Conservation (phyloP, 2,797 vertebrate genomes). For the Glossophaga mutica region DNA sequence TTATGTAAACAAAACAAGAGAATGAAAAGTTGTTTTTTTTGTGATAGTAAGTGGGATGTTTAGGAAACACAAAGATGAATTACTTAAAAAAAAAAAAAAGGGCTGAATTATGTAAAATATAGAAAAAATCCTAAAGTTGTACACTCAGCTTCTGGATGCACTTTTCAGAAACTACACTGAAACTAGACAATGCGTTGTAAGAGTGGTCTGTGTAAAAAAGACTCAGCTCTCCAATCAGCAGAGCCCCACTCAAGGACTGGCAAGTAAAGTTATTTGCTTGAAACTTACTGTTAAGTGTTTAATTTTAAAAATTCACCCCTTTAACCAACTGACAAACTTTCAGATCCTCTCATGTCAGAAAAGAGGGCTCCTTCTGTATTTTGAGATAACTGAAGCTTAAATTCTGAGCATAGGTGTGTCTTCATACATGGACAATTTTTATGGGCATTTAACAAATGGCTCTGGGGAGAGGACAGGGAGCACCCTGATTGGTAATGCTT, state of each 20-base stretch:
- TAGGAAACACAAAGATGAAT: not conserved
- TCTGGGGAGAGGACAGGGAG: not conserved
- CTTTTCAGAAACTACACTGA: not conserved
- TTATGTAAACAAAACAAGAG: not conserved
- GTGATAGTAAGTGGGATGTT: not conserved
- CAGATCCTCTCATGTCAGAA: not conserved
- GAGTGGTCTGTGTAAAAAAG: not conserved
- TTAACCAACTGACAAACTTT: not conserved
- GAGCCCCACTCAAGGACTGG: not conserved
- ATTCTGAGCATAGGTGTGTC: not conserved
- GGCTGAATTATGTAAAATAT: not conserved
- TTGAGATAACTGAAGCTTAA: not conserved
- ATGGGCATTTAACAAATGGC: not conserved
- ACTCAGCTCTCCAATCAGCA: not conserved
- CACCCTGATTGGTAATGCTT: not conserved
- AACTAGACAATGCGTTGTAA: not conserved
- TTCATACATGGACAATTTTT: not conserved
- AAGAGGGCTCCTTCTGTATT: not conserved
- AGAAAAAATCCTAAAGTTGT: not conserved
- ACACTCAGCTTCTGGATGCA: not conserved
- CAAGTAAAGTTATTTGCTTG: not conserved
- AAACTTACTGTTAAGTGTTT: not conserved
- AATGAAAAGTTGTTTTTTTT: slow-evolving; percentile 17
- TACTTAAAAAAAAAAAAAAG: not conserved
- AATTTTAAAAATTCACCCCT: not conserved